phyloP scores from a whole-genome alignment of 1,140 invertebrate species.

The Cherax destructor region DNA sequence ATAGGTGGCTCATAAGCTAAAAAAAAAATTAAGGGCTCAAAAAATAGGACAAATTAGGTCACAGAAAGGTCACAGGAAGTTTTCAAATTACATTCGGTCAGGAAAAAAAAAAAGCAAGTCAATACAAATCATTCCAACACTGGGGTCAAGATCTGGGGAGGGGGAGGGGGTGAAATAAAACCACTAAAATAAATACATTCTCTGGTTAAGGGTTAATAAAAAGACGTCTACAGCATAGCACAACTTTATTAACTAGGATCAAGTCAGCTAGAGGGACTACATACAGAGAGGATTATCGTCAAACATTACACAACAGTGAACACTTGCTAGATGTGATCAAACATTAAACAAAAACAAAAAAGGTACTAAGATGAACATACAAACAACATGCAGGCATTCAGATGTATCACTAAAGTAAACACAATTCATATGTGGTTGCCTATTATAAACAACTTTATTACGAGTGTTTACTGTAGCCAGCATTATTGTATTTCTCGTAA shows the following conservation, averaged over 20 bases:
- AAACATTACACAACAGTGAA: constrained; percentile 11
- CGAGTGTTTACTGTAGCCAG: too few species aligned
- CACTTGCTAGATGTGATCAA: constrained; percentile 22
- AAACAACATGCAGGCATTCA: constrained; percentile 37
- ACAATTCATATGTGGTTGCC: too few species aligned
- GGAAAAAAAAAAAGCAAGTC: neutral
- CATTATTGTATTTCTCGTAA: too few species aligned
- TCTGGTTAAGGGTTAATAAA: constrained; percentile 29
- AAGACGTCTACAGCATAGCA: constrained; percentile 22
- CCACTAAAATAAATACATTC: neutral
- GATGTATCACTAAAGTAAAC: neutral
- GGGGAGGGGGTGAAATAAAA: neutral
- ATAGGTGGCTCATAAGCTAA: too few species aligned
- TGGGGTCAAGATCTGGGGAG: neutral
- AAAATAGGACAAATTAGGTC: neutral
- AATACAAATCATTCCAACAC: neutral
- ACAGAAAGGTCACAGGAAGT: neutral
- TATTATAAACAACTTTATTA: too few species aligned
- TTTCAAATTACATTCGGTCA: neutral
- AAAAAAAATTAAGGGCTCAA: too few species aligned
- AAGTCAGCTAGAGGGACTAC: constrained; percentile 6
- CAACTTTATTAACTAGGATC: constrained; percentile 23
- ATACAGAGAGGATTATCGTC: constrained; percentile 21
- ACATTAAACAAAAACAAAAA: constrained; percentile 16
- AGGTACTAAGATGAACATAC: constrained; percentile 23